Evolutionary conservation across 1,140 invertebrate species (phyloP).

Genomic region (Diuraphis noxia): DNA sequence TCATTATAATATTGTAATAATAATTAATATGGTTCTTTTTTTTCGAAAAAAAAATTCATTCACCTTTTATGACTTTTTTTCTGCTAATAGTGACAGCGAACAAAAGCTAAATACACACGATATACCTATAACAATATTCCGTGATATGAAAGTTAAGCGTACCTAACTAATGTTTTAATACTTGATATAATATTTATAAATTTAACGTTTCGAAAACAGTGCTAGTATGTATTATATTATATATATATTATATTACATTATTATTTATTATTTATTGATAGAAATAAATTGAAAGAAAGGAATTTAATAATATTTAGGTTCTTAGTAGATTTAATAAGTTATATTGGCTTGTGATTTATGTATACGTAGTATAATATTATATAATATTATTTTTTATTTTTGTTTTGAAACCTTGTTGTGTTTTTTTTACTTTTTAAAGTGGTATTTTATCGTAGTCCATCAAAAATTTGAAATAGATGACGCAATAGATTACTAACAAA

Average conservation of each 20-base stretch:
- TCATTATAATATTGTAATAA: neutral
- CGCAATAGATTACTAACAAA: neutral
- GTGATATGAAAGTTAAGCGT: neutral
- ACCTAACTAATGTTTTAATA: neutral
- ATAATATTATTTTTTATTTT: neutral
- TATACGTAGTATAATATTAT: neutral
- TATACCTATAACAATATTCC: neutral
- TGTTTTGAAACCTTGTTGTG: neutral
- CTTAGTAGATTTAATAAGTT: neutral
- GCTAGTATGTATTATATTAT: neutral
- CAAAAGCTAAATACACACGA: neutral
- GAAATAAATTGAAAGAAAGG: neutral
- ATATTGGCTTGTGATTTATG: neutral
- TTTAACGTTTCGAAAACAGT: neutral
- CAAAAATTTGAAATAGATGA: neutral
- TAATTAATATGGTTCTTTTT: constrained; percentile 12
- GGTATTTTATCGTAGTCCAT: neutral
- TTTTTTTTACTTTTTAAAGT: neutral
- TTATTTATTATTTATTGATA: neutral
- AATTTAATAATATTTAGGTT: neutral
- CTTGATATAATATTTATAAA: neutral
- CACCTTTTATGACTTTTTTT: neutral
- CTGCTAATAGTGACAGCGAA: neutral
- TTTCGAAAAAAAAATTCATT: neutral
- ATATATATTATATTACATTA: neutral